Evolutionary conservation across 2,888 invertebrate species (phyloP).

Genomic region (Drosophila koepferae): DNA sequence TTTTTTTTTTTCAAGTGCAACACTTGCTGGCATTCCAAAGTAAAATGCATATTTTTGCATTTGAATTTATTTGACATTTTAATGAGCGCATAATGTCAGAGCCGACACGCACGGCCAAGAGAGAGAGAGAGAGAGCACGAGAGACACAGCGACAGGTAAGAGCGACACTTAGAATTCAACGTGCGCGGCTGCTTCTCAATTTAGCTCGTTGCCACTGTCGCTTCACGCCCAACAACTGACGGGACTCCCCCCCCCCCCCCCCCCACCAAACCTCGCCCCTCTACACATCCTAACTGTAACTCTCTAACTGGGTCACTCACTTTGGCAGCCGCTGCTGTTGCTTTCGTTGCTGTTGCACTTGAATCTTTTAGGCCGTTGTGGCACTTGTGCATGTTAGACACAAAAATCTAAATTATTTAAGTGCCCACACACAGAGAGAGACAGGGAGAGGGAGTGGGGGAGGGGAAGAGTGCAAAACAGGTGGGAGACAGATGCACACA

Average conservation of each 20-base stretch:
- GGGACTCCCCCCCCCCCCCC: too few relatives aligned
- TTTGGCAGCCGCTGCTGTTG: conserved; percentile 56
- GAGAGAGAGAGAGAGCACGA: not conserved
- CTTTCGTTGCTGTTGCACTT: conserved; percentile 67
- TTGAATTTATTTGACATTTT: conserved; percentile 80
- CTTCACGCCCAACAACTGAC: not conserved
- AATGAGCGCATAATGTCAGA: conserved; percentile 78
- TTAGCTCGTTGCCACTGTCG: conserved; percentile 25
- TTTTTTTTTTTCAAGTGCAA: conserved; percentile 45
- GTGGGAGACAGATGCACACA: conserved; percentile 26
- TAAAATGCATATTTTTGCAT: conserved; percentile 64
- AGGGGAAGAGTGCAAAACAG: not conserved
- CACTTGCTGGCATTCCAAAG: conserved; percentile 48
- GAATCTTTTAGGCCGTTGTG: conserved; percentile 81
- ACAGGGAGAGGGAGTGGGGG: not conserved
- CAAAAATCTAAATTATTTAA: conserved; percentile 83
- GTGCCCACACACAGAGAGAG: conserved; percentile 53
- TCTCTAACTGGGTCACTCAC: conserved; percentile 76
- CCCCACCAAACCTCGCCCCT: not conserved
- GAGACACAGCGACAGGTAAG: conserved; percentile 43
- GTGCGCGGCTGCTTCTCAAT: conserved; percentile 41
- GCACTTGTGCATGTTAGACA: conserved; percentile 82
- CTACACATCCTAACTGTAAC: not conserved
- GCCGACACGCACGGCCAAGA: conserved; percentile 2
- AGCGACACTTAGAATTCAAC: conserved; percentile 40